These are phyloP conservation scores for Lanius ludovicianus DNA, from an alignment of 2,113 vertebrate genomes.

Conservation along the genomic window DNA sequence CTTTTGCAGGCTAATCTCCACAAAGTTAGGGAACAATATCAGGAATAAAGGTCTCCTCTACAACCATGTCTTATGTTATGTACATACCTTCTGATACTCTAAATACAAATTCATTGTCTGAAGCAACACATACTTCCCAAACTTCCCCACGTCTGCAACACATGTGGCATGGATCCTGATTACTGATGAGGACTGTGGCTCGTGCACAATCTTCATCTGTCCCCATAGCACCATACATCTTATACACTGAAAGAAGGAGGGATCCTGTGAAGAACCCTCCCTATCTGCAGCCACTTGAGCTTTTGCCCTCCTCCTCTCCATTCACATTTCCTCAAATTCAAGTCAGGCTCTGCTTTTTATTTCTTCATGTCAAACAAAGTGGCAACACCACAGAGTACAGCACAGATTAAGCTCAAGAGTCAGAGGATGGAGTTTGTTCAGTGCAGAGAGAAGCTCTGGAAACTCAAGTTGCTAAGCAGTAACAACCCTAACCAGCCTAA, in stretches of 20 bases:
- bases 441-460: background rate
- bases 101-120: conserved; percentile 21
- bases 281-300: background rate
- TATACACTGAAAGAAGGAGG: conserved; percentile 23
- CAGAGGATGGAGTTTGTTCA: background rate
- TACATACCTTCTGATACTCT: conserved; percentile 34
- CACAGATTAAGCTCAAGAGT: background rate
- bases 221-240: background rate
- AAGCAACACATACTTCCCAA: conserved; percentile 13
- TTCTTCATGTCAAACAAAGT: background rate
- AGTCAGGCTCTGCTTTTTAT: background rate
- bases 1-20: background rate
- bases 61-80: background rate
- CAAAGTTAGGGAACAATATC: background rate
- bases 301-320: conserved; percentile 17
- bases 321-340: background rate
- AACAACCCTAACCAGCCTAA: background rate
- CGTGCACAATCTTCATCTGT: background rate
- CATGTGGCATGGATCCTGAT: background rate
- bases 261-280: background rate
- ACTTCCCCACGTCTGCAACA: conserved; percentile 1
- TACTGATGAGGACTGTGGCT: background rate
- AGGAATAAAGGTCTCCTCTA: background rate
- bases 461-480: background rate
- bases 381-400: background rate